phyloP scores from a whole-genome alignment of 2,888 invertebrate species.

The Tolmerus cingulatus region DNA sequence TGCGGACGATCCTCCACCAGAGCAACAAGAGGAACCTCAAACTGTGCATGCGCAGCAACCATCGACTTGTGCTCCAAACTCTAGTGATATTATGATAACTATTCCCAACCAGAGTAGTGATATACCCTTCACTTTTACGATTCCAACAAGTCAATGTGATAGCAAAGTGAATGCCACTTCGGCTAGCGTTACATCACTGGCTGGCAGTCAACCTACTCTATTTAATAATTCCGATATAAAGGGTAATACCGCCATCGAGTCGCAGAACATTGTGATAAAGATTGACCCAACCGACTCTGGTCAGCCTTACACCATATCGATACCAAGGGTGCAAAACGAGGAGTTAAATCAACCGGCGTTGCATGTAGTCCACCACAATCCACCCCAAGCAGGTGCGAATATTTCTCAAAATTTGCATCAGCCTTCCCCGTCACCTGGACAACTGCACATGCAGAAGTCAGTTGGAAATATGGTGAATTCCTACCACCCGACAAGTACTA shows the following conservation, averaged over 20 bases:
- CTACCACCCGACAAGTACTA: slow-evolving; percentile 20
- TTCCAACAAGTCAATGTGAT: slow-evolving; percentile 56
- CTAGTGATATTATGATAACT: slow-evolving; percentile 61
- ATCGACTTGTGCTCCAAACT: slow-evolving; percentile 50
- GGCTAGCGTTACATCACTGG: neutral
- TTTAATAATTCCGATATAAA: slow-evolving; percentile 4
- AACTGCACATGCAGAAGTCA: slow-evolving; percentile 45
- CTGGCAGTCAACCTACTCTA: neutral
- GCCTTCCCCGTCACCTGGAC: neutral
- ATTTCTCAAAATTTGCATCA: slow-evolving; percentile 46
- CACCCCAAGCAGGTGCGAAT: slow-evolving; percentile 49
- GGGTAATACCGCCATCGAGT: slow-evolving; percentile 49
- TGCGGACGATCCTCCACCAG: slow-evolving; percentile 50
- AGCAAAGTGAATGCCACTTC: slow-evolving; percentile 27
- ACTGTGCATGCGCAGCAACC: slow-evolving; percentile 44
- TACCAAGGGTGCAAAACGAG: slow-evolving; percentile 62
- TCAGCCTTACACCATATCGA: slow-evolving; percentile 63
- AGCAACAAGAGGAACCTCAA: neutral
- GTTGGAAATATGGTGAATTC: slow-evolving; percentile 23
- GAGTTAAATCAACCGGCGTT: neutral
- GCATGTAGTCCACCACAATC: neutral
- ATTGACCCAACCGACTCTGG: slow-evolving; percentile 58
- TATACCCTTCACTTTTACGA: slow-evolving; percentile 62
- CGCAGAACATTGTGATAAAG: slow-evolving; percentile 62
- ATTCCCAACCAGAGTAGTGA: slow-evolving; percentile 62